phyloP scores from a whole-genome alignment of 2,797 vertebrate species.

The Gastrophryne carolinensis region DNA sequence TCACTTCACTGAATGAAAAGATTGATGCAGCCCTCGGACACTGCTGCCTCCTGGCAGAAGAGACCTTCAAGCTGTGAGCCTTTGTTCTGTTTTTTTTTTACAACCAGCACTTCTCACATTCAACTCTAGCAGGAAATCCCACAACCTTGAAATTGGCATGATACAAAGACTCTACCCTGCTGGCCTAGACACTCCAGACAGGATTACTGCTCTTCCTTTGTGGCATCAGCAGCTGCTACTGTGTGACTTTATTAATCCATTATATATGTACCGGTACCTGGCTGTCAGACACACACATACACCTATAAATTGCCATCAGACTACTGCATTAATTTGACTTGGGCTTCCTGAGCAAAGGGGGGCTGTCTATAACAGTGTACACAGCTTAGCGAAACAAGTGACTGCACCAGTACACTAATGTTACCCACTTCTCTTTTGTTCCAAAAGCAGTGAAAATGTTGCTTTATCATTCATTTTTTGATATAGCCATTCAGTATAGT shows the following conservation, averaged over 20 bases:
- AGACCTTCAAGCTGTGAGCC: not conserved
- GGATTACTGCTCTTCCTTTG: not conserved
- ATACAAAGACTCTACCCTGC: not conserved
- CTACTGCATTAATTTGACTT: constrained; percentile 13
- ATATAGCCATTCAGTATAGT: too few species aligned
- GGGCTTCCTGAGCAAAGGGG: not conserved
- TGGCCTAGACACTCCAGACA: not conserved
- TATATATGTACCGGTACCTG: not conserved
- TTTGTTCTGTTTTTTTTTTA: not conserved
- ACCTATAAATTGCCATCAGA: not conserved
- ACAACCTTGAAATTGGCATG: not conserved
- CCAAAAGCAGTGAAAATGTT: too few species aligned
- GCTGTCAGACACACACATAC: not conserved
- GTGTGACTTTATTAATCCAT: not conserved
- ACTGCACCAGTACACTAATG: too few species aligned
- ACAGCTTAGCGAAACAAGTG: too few species aligned
- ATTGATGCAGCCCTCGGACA: not conserved
- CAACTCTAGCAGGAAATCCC: not conserved
- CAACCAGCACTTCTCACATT: not conserved
- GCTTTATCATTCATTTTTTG: too few species aligned
- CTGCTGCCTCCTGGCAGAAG: not conserved
- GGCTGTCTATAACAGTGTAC: not conserved
- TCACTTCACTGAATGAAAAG: not conserved
- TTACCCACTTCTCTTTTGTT: too few species aligned
- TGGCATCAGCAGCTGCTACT: not conserved